These are phyloP conservation scores for Dolomedes plantarius DNA, from an alignment of 2,888 invertebrate genomes.

Conservation along the genomic window DNA sequence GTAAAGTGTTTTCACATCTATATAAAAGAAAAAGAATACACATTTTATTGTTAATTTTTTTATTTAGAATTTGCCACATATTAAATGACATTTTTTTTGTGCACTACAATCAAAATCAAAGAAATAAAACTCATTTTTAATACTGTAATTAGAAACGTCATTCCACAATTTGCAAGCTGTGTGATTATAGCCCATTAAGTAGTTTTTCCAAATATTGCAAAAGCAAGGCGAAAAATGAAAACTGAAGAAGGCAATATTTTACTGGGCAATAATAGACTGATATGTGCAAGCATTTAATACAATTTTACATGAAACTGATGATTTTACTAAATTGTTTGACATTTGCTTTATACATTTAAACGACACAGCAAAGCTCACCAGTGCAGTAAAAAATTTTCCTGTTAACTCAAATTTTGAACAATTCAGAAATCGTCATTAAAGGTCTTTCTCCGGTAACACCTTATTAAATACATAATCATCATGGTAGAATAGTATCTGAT, in stretches of 20 bases:
- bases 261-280: slow-evolving; percentile 66
- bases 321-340: slow-evolving; percentile 53
- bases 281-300: slow-evolving; percentile 70
- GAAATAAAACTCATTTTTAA: slow-evolving; percentile 42
- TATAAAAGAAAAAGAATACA: not conserved
- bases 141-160: slow-evolving; percentile 37
- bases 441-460: no score
- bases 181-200: slow-evolving; percentile 50
- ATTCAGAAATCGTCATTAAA: not conserved
- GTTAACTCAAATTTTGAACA: not conserved
- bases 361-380: slow-evolving; percentile 64
- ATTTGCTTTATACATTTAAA: slow-evolving; percentile 63
- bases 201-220: slow-evolving; percentile 34
- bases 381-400: slow-evolving; percentile 47
- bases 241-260: slow-evolving; percentile 54
- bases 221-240: slow-evolving; percentile 57
- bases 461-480: not conserved
- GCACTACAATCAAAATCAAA: slow-evolving; percentile 62
- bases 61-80: slow-evolving; percentile 72
- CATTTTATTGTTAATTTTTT: slow-evolving; percentile 57
- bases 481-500: not conserved
- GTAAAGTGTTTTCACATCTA: no score
- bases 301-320: slow-evolving; percentile 58
- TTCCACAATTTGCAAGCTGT: slow-evolving; percentile 47
- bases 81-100: slow-evolving; percentile 66